Conservation (phyloP, 2,113 vertebrate genomes). For the Pontoporia blainvillei region DNA sequence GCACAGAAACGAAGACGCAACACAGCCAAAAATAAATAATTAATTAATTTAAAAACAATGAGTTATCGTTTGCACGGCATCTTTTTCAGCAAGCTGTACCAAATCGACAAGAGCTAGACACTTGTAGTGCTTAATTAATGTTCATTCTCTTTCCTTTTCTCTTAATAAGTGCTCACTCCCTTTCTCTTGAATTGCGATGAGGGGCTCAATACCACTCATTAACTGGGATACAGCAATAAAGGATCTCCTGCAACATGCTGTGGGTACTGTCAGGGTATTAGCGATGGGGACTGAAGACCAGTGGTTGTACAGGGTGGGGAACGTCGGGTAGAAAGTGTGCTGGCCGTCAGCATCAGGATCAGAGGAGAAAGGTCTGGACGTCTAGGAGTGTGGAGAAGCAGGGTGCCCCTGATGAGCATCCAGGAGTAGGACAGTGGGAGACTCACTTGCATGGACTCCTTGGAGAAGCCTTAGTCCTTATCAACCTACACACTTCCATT, state of each 20-base stretch:
- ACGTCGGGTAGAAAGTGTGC: not conserved
- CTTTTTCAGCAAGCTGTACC: not conserved
- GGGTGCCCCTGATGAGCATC: not conserved
- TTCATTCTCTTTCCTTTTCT: not conserved
- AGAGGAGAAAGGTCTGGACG: not conserved
- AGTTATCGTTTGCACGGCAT: not conserved
- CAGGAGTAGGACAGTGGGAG: not conserved
- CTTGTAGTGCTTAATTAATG: not conserved
- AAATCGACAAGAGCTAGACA: not conserved
- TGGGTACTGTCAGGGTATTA: not conserved
- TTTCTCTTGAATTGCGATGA: not conserved
- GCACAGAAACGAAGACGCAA: too few species aligned
- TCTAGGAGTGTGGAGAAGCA: not conserved
- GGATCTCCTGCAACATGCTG: not conserved
- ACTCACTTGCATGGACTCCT: not conserved
- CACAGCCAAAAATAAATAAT: too few species aligned
- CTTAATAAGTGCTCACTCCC: not conserved
- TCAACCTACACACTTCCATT: not conserved
- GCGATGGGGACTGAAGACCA: not conserved
- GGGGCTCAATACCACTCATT: not conserved
- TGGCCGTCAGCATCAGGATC: not conserved
- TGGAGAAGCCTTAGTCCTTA: not conserved
- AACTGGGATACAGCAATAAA: not conserved
- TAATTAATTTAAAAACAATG: too few species aligned
- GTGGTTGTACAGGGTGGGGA: not conserved